phyloP scores from a whole-genome alignment of 2,113 vertebrate genomes.

The Arothron firmamentum region DNA sequence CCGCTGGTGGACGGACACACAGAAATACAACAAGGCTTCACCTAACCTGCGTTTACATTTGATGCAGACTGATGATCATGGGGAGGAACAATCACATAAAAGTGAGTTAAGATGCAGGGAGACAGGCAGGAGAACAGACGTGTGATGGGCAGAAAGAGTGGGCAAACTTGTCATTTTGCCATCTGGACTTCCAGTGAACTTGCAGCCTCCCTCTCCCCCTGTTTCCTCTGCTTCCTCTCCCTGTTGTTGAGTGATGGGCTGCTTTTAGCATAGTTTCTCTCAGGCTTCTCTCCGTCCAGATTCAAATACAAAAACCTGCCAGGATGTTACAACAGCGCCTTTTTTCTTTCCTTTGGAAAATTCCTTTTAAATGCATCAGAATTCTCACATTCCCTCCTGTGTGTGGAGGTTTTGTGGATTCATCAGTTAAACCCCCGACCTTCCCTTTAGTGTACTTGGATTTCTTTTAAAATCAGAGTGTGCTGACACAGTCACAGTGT shows the following conservation, averaged over 20 bases:
- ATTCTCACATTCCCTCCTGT: not conserved
- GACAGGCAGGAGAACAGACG: not conserved
- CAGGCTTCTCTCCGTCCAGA: constrained; percentile 8
- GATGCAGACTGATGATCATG: constrained; percentile 27
- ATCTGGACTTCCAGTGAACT: constrained; percentile 36
- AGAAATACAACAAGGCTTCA: constrained; percentile 39
- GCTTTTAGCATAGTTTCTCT: constrained; percentile 1
- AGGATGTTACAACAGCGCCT: not conserved
- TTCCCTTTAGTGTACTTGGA: constrained; percentile 8
- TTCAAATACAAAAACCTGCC: not conserved
- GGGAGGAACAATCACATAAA: constrained; percentile 37
- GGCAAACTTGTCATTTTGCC: constrained; percentile 30
- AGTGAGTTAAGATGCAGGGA: constrained; percentile 27
- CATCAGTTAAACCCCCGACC: not conserved
- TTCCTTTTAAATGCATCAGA: not conserved
- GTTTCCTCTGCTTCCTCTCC: constrained; percentile 44
- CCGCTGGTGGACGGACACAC: constrained; percentile 14
- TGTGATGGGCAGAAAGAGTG: constrained; percentile 31
- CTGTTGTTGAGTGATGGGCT: constrained; percentile 30
- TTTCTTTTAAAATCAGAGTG: constrained; percentile 7
- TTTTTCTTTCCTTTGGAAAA: no score
- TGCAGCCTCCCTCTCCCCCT: constrained; percentile 10
- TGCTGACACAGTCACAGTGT: constrained; percentile 52
- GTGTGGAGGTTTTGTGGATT: not conserved
- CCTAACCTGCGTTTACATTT: constrained; percentile 51